Percentiles rank a stretch among this genome's conserved stretches.
These are phyloP conservation scores for Lasiurus borealis DNA, from an alignment of 2,113 vertebrate genomes.

Conservation along the genomic window DNA sequence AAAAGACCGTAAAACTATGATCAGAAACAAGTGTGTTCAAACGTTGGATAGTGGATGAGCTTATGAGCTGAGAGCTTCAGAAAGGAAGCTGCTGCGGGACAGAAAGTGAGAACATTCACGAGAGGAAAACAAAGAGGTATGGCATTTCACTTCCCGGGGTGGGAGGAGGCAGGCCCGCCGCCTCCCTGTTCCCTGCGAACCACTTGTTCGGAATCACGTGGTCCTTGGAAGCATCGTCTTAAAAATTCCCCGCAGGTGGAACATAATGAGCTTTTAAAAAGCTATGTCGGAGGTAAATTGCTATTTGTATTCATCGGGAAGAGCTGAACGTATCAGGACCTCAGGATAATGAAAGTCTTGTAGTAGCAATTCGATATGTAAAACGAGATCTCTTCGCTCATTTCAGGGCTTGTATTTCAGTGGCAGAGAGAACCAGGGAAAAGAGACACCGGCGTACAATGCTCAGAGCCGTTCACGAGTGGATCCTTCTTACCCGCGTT, in stretches of 20 bases:
- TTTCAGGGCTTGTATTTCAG: slow-evolving; percentile 51
- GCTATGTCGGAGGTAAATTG: background rate
- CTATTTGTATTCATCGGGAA: slow-evolving; percentile 44
- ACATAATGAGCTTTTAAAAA: background rate
- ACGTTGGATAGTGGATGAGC: background rate
- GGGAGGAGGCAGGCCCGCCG: background rate
- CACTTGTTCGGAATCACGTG: background rate
- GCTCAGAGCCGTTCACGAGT: background rate
- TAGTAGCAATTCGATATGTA: background rate
- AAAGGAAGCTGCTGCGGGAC: background rate
- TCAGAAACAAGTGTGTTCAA: background rate
- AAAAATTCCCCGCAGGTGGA: background rate
- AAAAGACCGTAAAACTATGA: slow-evolving; percentile 5
- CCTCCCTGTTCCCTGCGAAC: background rate
- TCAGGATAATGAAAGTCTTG: background rate
- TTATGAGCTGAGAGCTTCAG: background rate
- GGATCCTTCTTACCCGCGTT: background rate
- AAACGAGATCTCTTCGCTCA: slow-evolving; percentile 54
- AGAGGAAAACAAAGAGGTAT: background rate
- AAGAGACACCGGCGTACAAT: slow-evolving; percentile 24
- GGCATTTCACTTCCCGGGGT: background rate
- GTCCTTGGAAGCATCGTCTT: slow-evolving; percentile 1
- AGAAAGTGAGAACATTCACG: background rate
- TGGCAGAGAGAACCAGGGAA: slow-evolving; percentile 49
- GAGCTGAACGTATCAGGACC: slow-evolving; percentile 40